A percentile compares a stretch with the other conserved stretches of the same genome.
These are phyloP conservation scores for Myodes glareolus DNA, from an alignment of 2,113 vertebrate species.

Conservation along the genomic window DNA sequence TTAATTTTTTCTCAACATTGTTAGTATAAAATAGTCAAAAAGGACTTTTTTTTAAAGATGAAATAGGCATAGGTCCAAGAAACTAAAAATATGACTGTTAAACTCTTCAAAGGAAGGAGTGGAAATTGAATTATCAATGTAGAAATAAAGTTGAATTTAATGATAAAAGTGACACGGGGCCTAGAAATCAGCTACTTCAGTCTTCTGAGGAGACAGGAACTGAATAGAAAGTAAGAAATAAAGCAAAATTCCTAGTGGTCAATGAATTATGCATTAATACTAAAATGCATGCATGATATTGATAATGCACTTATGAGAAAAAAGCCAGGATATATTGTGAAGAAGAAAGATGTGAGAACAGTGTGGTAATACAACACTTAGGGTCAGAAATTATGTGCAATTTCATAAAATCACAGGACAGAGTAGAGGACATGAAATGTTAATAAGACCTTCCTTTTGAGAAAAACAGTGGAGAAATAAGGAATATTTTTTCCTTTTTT, in stretches of 20 bases:
- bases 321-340: conserved; percentile 3
- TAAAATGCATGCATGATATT: neutral
- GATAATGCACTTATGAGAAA: neutral
- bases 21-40: neutral
- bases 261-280: neutral
- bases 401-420: conserved; percentile 37
- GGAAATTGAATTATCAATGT: conserved; percentile 44
- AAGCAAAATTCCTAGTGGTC: neutral
- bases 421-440: conserved; percentile 38
- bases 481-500: conserved; percentile 33
- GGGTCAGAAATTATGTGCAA: neutral
- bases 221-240: neutral
- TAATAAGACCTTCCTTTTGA: conserved; percentile 5
- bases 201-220: neutral
- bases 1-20: conserved; percentile 3
- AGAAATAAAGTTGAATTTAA: conserved; percentile 28
- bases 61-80: conserved; percentile 20
- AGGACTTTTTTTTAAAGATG: conserved; percentile 8
- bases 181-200: neutral
- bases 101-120: neutral
- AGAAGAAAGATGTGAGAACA: conserved; percentile 16
- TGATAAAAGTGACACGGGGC: neutral
- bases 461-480: neutral
- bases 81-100: conserved; percentile 46
- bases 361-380: neutral